Evolutionary conservation across 92 coral and sea anemone genomes (phyloP), one percentile per base, ranked within the genome.

Genomic region (Palythoa heliodiscus): DNA sequence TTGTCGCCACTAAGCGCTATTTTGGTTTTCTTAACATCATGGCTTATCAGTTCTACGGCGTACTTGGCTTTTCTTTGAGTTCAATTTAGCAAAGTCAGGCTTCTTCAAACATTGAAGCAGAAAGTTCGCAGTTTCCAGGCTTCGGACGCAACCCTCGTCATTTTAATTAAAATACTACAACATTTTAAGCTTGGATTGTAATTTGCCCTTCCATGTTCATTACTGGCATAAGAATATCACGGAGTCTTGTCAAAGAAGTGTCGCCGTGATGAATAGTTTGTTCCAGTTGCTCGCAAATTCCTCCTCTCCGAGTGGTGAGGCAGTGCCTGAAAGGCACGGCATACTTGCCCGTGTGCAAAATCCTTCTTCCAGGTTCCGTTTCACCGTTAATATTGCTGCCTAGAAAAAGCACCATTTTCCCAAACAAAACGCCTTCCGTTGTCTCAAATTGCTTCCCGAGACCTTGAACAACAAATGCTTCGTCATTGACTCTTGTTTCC

Each of bases 381-480:
- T 63, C 84, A 29, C 84, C 67, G n/a, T 76, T 76, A 17, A 76
- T 76, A 24, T 76, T 66, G 25, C 84, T 80, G 0, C 75, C 84
- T 16, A 80, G 84, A 66, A 80, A 80, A 80, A 80, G 84, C 14
- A 80, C 84, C 84, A 80, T 80, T 67, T 80, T 80, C 61, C 84
- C 84, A 24, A 80, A 80, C 0, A 80, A 61, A 66, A 80, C 84
- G 43, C 84, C 84, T 24, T 80, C 84, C 1, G 73, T 80, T 64
- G 84, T 11, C 54, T 80, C 84, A 22, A 80, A 80, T 29, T 80
- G 84, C 52, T 80, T 80, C 3, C 84, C 84, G 1, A 80, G 61
- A 39, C 84, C 84, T 15, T 80, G 73, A 47, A 80, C 84, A 2
- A 80, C 84, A 66, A 80, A 80, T 5, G 84, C 84, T 48, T 48